Base-by-base conservation (phyloP, 2,797 vertebrate species). In the Coregonus ussuriensis region DNA sequence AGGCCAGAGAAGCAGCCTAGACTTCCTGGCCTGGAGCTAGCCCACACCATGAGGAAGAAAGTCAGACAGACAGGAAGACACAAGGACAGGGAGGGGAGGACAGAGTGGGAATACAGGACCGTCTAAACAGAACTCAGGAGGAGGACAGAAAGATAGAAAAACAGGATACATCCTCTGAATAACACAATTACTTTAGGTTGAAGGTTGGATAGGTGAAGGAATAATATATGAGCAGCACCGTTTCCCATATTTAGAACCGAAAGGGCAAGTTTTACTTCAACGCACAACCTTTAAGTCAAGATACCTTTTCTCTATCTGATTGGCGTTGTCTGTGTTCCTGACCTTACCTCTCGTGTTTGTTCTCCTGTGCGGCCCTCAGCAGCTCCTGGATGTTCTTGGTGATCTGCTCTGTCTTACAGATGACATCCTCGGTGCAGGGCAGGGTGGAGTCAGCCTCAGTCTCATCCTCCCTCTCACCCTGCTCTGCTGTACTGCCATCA, bases 321-420 rank as follows among this genome's bases (percentile, higher is more conserved):
- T 18, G n/a, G 9, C 1, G 9, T 25, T 25, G 13, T 25, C 59
- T 11, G 59, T 25, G 59, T 63, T 63, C 66, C 29, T 25, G 69
- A 15, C 1, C 54, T 82, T 74, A 98, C 98, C 98, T 98, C 90
- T 99, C 97, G 0, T 98, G 97, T 80, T 98, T 99, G 89, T 97
- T 99, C 90, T 99, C 98, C 82, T 99, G 98, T 0, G 98, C 98
- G 0, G 98, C 97, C 81, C 97, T 89, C 67, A 99, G 90, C 76
- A 99, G 96, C 84, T 99, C 98, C 92, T 99, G 98, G 76, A 99
- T 99, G 83, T 99, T 99, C 90, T 99, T 99, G 1, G 98, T 99
- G 89, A 99, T 99, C 91, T 99, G 98, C 85, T 99, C 98, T 0
- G 98, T 99, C 86, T 99, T 99, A 79, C 97, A 95, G 87, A 99